Conservation (phyloP, 2,888 invertebrate genomes). For the Philaethria dido region DNA sequence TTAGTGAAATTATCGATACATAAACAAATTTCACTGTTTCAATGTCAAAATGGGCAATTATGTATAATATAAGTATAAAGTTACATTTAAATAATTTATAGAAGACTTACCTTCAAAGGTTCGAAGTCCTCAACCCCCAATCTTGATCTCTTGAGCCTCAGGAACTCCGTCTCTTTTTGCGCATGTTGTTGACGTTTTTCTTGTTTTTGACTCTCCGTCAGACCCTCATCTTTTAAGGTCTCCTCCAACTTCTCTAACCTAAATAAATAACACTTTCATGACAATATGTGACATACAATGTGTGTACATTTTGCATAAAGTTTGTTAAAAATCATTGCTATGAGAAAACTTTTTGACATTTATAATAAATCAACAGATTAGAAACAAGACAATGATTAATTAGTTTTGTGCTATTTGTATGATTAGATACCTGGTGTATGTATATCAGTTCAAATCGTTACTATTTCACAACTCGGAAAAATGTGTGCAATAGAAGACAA, state of each 20-base stretch:
- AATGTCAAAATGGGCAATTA: too few relatives aligned
- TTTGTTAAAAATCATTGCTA: too few relatives aligned
- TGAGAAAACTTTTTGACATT: too few relatives aligned
- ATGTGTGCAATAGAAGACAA: too few relatives aligned
- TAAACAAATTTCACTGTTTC: too few relatives aligned
- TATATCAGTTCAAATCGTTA: too few relatives aligned
- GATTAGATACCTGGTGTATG: too few relatives aligned
- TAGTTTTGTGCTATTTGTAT: not conserved
- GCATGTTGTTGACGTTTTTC: slow-evolving; percentile 98
- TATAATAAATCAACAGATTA: not conserved
- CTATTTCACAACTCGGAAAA: too few relatives aligned
- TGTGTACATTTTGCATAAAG: too few relatives aligned
- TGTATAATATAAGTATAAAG: not conserved
- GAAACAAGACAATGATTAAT: not conserved
- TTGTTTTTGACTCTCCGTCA: slow-evolving; percentile 96
- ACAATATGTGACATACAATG: too few relatives aligned
- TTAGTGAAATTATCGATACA: not conserved
- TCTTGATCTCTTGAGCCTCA: slow-evolving; percentile 96
- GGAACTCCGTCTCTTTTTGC: slow-evolving; percentile 99
- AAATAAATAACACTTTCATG: not conserved
- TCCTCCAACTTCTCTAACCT: slow-evolving; percentile 97
- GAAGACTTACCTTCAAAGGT: slow-evolving; percentile 91
- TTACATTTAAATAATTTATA: not conserved
- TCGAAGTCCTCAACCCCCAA: slow-evolving; percentile 99
- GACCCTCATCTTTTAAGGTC: slow-evolving; percentile 96